Conservation (phyloP, 2,113 vertebrate genomes). For the Butorides virescens region DNA sequence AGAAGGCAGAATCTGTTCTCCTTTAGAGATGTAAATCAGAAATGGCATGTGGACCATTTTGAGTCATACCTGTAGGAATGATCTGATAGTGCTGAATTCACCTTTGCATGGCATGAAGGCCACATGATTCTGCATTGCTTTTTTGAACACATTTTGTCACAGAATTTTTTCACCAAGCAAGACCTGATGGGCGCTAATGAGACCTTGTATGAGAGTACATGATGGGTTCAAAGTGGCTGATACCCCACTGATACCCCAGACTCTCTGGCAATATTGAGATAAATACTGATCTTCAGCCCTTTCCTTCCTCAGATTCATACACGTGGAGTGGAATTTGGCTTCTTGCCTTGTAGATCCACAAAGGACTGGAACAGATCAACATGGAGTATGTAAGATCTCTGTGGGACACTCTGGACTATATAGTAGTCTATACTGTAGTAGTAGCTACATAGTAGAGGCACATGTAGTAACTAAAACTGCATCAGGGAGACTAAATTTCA, state of each 20-base stretch:
- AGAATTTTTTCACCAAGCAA: neutral
- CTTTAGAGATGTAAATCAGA: neutral
- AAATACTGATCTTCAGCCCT: neutral
- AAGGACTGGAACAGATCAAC: neutral
- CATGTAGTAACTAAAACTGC: neutral
- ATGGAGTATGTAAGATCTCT: neutral
- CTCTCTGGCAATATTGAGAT: neutral
- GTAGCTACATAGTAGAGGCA: neutral
- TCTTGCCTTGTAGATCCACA: neutral
- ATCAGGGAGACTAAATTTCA: neutral
- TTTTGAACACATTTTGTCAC: neutral
- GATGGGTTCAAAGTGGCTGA: neutral
- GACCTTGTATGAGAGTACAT: neutral
- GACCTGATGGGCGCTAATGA: neutral
- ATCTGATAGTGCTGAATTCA: neutral
- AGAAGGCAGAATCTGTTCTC: neutral
- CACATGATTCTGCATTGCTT: rapidly evolving
- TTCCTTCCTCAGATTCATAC: neutral
- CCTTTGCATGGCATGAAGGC: neutral
- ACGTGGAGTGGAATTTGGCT: neutral
- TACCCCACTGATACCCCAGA: neutral
- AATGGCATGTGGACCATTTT: neutral
- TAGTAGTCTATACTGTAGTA: neutral
- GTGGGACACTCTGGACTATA: neutral
- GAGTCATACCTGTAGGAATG: neutral